Percentiles rank a stretch among this genome's conserved stretches.
Conservation (phyloP, 2,888 invertebrate genomes). For the Dolomedes plantarius region DNA sequence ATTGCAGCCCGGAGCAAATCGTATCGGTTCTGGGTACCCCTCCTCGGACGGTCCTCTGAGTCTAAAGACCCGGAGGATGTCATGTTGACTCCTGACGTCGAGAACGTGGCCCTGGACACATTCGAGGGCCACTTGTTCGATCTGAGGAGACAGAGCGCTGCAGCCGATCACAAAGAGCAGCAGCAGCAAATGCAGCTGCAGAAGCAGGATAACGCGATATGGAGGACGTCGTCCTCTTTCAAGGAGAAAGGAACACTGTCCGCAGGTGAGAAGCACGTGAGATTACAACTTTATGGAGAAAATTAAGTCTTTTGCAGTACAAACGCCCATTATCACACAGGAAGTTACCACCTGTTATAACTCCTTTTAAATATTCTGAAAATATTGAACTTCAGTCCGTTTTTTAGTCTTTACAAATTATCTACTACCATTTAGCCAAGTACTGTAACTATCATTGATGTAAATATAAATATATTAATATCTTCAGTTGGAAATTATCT, state of each 20-base stretch:
- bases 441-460: no score
- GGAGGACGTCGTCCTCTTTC: constrained; percentile 64
- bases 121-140: constrained; percentile 53
- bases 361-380: no score
- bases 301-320: no score
- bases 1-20: constrained; percentile 53
- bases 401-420: no score
- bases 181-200: background rate
- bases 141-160: constrained; percentile 34
- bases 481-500: no score
- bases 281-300: no score
- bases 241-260: constrained; percentile 61
- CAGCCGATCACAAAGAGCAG: constrained; percentile 16
- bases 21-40: constrained; percentile 57
- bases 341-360: no score
- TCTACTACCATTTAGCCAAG: no score
- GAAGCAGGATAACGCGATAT: constrained; percentile 23
- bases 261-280: constrained; percentile 37
- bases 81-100: constrained; percentile 57
- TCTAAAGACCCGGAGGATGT: constrained; percentile 46
- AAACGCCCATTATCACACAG: no score
- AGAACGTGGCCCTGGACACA: constrained; percentile 54
- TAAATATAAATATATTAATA: no score
- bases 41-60: constrained; percentile 54
- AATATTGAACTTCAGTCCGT: no score